Percentiles rank a stretch among this genome's conserved stretches.
Evolutionary conservation across 2,888 invertebrate species (phyloP).

Genomic region (Chaitophorus viminalis): DNA sequence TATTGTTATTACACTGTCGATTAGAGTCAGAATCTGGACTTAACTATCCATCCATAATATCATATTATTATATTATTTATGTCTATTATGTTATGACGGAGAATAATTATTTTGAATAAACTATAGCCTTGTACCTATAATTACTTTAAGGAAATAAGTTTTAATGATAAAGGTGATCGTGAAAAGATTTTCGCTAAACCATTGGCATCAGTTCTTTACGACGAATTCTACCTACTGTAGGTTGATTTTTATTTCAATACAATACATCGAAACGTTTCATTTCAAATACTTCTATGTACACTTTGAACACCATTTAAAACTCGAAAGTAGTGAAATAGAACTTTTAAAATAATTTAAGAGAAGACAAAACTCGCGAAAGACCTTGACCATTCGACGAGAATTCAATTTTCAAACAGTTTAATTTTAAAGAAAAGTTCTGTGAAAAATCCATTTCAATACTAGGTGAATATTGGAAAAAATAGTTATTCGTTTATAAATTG

Average conservation of each 20-base stretch:
- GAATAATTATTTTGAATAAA: not conserved
- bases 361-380: not conserved
- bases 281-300: not conserved
- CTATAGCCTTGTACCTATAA: not conserved
- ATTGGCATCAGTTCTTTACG: not conserved
- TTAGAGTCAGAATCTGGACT: not conserved
- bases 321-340: not conserved
- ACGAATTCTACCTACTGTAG: not conserved
- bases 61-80: too few relatives aligned
- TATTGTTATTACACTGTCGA: not conserved
- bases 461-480: too few relatives aligned
- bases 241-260: not conserved
- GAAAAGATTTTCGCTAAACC: not conserved
- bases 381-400: not conserved
- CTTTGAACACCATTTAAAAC: not conserved
- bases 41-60: not conserved
- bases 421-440: not conserved
- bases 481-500: not conserved
- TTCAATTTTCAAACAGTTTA: not conserved
- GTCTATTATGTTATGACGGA: not conserved
- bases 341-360: not conserved
- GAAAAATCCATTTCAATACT: too few relatives aligned
- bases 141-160: not conserved
- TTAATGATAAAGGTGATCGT: not conserved
- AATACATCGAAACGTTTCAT: conserved; percentile 4